Evolutionary conservation across 2,797 vertebrate genomes (phyloP).

Genomic region (Serranus cabrilla): DNA sequence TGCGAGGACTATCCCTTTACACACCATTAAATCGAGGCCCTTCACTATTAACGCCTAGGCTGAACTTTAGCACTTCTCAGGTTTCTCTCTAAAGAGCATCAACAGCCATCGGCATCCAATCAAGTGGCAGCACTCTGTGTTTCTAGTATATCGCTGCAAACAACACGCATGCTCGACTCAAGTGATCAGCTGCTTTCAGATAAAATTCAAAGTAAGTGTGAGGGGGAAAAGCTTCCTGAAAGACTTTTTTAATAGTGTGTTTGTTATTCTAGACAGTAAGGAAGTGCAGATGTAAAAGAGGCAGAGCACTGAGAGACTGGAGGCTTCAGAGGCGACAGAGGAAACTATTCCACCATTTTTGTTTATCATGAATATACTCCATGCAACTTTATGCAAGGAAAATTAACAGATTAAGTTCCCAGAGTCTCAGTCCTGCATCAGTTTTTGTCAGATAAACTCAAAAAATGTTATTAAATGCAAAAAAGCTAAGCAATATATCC

Average conservation of each 20-base stretch:
- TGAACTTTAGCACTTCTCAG: slow-evolving; percentile 62
- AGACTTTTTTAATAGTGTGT: neutral
- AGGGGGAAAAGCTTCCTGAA: neutral
- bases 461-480: neutral
- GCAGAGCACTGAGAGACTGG: neutral
- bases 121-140: slow-evolving; percentile 6
- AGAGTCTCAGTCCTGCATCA: neutral
- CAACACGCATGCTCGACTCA: neutral
- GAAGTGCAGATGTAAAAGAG: neutral
- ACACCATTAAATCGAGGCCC: slow-evolving; percentile 62
- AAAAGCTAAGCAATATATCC: too few relatives aligned
- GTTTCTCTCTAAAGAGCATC: slow-evolving; percentile 62
- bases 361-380: neutral
- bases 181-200: slow-evolving; percentile 4
- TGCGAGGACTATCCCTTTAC: slow-evolving; percentile 68
- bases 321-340: neutral
- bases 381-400: neutral
- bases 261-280: slow-evolving; percentile 13
- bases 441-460: neutral
- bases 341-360: neutral
- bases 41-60: slow-evolving; percentile 46
- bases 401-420: neutral
- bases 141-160: neutral
- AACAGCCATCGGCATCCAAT: slow-evolving; percentile 40
- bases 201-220: neutral